A percentile compares a stretch with the other conserved stretches of the same genome.
phyloP scores from a whole-genome alignment of 2,113 vertebrate genomes.

The Pelecanus crispus region DNA sequence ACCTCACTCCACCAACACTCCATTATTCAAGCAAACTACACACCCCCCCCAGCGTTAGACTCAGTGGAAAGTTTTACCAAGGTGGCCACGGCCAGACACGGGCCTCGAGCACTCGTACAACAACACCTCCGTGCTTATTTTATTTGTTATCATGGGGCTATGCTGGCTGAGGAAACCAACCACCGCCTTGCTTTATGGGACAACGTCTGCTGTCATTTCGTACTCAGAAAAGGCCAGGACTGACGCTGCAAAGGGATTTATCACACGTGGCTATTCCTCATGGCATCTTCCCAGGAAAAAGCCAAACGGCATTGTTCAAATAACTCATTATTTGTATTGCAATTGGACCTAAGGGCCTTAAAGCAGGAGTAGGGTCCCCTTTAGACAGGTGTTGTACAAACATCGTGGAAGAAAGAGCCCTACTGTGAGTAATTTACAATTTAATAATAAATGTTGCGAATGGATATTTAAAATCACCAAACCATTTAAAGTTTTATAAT shows the following conservation, averaged over 20 bases:
- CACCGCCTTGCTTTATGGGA: background rate
- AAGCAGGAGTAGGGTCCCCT: background rate
- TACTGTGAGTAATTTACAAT: background rate
- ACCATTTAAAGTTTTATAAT: background rate
- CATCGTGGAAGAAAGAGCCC: background rate
- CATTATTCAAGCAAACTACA: background rate
- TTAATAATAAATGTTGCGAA: background rate
- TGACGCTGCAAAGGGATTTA: background rate
- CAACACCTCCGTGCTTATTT: background rate
- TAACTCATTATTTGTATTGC: background rate
- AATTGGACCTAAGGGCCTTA: background rate
- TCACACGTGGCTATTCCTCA: background rate
- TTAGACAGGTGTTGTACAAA: background rate
- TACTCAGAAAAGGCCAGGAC: background rate
- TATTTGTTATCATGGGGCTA: background rate
- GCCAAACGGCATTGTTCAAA: rapidly evolving
- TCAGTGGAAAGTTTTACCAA: conserved; percentile 21
- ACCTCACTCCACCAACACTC: background rate
- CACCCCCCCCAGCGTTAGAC: background rate
- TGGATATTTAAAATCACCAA: background rate
- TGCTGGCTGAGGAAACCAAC: background rate
- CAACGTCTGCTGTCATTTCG: background rate
- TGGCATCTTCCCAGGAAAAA: background rate
- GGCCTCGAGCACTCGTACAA: background rate
- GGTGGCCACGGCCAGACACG: background rate